These are phyloP conservation scores for Phaetusa simplex DNA, from an alignment of 2,113 vertebrate species.

Conservation along the genomic window DNA sequence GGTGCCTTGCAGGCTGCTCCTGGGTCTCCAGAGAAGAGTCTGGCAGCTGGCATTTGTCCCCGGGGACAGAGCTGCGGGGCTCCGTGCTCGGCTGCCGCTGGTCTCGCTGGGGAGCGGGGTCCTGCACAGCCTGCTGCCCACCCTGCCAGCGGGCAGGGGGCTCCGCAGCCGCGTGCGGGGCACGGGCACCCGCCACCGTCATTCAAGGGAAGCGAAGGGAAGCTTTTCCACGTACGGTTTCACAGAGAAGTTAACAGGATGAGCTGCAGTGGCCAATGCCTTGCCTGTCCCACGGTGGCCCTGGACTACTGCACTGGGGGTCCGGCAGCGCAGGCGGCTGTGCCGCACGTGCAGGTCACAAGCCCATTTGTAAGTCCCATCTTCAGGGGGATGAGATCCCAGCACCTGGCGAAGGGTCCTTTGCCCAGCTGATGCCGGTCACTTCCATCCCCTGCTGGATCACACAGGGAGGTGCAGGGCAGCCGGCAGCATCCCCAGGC, in stretches of 20 bases:
- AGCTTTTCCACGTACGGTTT: background rate
- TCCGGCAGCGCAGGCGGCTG: background rate
- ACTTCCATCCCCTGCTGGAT: background rate
- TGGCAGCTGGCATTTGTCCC: conserved; percentile 31
- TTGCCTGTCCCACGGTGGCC: background rate
- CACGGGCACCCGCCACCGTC: background rate
- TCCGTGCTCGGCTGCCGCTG: background rate
- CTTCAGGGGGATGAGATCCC: background rate
- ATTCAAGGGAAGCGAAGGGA: background rate
- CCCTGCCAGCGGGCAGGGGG: background rate
- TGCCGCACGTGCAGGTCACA: background rate
- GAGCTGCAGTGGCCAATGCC: background rate
- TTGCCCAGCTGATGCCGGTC: background rate
- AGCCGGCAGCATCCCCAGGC: background rate
- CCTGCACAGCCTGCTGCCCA: background rate
- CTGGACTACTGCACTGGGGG: rapidly evolving
- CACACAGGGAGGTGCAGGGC: background rate
- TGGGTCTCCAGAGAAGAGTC: background rate
- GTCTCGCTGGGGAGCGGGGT: background rate
- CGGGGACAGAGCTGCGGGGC: background rate
- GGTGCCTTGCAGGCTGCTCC: background rate
- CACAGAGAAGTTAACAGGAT: background rate
- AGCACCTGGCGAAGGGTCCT: background rate
- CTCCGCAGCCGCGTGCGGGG: rapidly evolving
- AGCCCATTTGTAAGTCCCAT: background rate